Conservation (phyloP, 2,797 vertebrate genomes). For the Amphiprion clarkii region DNA sequence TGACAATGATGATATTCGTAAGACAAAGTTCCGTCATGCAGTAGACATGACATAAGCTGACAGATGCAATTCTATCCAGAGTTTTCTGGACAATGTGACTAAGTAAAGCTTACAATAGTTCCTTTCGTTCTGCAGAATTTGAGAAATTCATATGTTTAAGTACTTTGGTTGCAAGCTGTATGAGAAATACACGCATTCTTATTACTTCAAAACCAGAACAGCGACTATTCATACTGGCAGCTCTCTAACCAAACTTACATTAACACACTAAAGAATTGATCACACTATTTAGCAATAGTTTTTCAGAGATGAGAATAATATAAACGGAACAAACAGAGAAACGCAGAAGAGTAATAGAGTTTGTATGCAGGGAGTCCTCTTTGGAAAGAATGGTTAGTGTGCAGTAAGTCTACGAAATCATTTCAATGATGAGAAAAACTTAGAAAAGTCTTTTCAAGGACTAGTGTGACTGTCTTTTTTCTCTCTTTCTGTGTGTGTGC, state of each 20-base stretch:
- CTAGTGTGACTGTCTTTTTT: neutral
- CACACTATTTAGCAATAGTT: slow-evolving; percentile 23
- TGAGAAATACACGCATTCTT: neutral
- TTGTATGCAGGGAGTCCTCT: slow-evolving; percentile 29
- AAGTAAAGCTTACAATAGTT: neutral
- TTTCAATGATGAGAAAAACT: slow-evolving; percentile 41
- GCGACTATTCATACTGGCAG: neutral
- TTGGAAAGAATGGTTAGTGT: slow-evolving; percentile 20
- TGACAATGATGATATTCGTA: too few relatives aligned
- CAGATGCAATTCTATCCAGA: neutral
- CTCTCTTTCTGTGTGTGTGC: neutral
- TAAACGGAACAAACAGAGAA: slow-evolving; percentile 36
- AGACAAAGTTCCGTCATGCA: neutral
- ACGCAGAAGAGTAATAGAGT: slow-evolving; percentile 9
- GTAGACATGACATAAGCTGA: neutral
- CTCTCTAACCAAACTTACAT: neutral
- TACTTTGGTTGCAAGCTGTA: neutral
- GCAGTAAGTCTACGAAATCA: slow-evolving; percentile 27
- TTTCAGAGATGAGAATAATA: slow-evolving; percentile 33
- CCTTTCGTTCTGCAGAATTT: neutral
- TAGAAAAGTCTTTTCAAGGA: slow-evolving; percentile 12
- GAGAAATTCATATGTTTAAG: neutral
- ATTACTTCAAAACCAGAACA: neutral
- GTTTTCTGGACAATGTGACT: neutral
- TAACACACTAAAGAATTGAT: slow-evolving; percentile 16